Conservation (phyloP, 2,888 invertebrate genomes). For the Zelleria hepariella region DNA sequence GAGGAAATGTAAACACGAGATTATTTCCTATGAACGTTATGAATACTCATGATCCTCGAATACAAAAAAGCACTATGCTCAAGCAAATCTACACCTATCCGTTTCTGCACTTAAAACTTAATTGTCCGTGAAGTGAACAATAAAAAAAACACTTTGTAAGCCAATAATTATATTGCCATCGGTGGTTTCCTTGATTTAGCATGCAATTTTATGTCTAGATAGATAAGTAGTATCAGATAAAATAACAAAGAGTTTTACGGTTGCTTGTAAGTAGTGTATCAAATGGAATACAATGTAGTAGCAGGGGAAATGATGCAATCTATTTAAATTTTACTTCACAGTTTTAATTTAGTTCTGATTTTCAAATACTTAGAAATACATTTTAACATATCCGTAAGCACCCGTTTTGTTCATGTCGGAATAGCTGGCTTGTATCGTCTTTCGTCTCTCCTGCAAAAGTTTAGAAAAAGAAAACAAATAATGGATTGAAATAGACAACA, state of each 20-base stretch:
- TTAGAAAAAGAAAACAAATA: too few relatives aligned
- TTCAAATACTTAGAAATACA: too few relatives aligned
- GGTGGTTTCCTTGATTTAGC: neutral
- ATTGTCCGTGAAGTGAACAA: neutral
- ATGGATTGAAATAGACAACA: too few relatives aligned
- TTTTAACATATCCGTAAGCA: too few relatives aligned
- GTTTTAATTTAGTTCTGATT: too few relatives aligned
- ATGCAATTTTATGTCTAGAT: neutral
- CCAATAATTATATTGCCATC: neutral
- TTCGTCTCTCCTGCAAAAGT: too few relatives aligned
- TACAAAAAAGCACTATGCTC: neutral
- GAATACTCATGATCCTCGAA: neutral
- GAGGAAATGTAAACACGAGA: too few relatives aligned
- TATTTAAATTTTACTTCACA: neutral
- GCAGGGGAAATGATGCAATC: neutral
- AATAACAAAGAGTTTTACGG: neutral
- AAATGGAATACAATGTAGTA: neutral
- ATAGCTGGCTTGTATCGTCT: too few relatives aligned
- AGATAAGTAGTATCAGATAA: too few relatives aligned
- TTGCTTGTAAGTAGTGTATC: neutral
- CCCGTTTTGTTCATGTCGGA: too few relatives aligned
- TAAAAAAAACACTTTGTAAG: neutral
- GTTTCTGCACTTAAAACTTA: neutral
- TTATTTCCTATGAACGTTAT: too few relatives aligned
- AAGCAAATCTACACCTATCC: neutral